Conservation (phyloP, 2,113 vertebrate species). For the Toxostoma redivivum region DNA sequence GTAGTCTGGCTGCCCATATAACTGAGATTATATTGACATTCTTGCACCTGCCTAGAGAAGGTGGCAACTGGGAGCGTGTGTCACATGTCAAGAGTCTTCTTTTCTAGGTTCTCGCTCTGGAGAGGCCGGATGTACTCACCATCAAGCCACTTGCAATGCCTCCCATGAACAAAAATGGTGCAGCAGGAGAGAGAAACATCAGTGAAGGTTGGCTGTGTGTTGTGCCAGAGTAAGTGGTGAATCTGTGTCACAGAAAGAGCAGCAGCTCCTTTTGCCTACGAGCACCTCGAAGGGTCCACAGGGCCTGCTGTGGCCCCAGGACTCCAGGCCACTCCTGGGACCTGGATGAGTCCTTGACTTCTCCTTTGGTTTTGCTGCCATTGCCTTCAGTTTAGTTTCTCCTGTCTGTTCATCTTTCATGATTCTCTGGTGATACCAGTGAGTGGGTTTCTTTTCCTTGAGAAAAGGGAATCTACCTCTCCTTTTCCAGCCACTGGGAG, state of each 20-base stretch:
- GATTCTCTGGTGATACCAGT: not conserved
- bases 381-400: not conserved
- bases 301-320: not conserved
- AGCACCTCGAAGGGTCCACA: not conserved
- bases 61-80: not conserved
- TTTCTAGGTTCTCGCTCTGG: not conserved
- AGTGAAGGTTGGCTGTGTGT: not conserved
- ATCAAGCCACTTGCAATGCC: not conserved
- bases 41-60: not conserved
- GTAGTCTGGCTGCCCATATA: not conserved
- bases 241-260: not conserved
- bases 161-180: fast-evolving
- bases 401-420: not conserved
- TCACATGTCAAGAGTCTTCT: not conserved
- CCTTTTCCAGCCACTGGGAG: not conserved
- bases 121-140: not conserved
- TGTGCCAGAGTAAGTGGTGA: not conserved
- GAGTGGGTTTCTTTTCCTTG: not conserved
- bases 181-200: not conserved
- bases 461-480: not conserved
- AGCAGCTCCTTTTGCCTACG: fast-evolving
- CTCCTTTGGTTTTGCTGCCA: not conserved
- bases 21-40: not conserved
- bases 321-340: not conserved
- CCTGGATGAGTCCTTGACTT: not conserved